These are phyloP conservation scores for Pherbina coryleti DNA, from an alignment of 2,888 invertebrate species.

Conservation along the genomic window DNA sequence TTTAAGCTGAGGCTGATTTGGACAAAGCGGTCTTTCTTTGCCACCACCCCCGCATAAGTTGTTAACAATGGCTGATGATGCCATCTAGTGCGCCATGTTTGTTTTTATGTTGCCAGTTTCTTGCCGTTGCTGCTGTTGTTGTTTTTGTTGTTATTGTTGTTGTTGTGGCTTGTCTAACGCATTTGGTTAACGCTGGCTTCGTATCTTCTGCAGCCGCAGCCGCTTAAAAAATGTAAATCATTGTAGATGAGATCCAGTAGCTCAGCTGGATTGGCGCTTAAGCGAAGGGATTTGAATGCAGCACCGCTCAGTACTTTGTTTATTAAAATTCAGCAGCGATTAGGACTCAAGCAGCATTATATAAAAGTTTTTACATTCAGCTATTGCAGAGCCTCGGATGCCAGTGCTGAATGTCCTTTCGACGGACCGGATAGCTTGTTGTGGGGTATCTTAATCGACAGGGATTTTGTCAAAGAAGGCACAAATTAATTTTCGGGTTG, in stretches of 20 bases:
- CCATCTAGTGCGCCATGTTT: slow-evolving; percentile 32
- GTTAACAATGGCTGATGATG: neutral
- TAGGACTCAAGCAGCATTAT: too few species aligned
- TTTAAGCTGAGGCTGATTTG: slow-evolving; percentile 50
- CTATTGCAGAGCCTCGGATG: too few species aligned
- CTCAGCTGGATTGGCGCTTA: slow-evolving; percentile 55
- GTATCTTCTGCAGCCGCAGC: slow-evolving; percentile 50
- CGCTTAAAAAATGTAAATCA: slow-evolving; percentile 64
- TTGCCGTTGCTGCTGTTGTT: neutral
- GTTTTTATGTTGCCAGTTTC: slow-evolving; percentile 10
- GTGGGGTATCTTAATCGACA: slow-evolving; percentile 39
- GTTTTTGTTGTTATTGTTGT: neutral
- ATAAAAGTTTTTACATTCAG: too few species aligned
- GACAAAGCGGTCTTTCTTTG: slow-evolving; percentile 44
- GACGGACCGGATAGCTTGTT: too few species aligned
- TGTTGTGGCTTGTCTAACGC: slow-evolving; percentile 37
- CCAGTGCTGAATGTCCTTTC: too few species aligned
- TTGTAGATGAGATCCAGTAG: slow-evolving; percentile 57
- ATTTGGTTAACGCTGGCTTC: slow-evolving; percentile 52
- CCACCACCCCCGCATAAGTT: slow-evolving; percentile 11
- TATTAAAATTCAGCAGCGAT: slow-evolving; percentile 13
- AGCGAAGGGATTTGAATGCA: slow-evolving; percentile 53
- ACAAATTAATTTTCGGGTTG: slow-evolving; percentile 54
- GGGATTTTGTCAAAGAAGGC: slow-evolving; percentile 56
- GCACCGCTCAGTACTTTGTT: slow-evolving; percentile 9